These are phyloP conservation scores for Cinclus mexicanus DNA, from an alignment of 2,113 vertebrate species.

Conservation along the genomic window DNA sequence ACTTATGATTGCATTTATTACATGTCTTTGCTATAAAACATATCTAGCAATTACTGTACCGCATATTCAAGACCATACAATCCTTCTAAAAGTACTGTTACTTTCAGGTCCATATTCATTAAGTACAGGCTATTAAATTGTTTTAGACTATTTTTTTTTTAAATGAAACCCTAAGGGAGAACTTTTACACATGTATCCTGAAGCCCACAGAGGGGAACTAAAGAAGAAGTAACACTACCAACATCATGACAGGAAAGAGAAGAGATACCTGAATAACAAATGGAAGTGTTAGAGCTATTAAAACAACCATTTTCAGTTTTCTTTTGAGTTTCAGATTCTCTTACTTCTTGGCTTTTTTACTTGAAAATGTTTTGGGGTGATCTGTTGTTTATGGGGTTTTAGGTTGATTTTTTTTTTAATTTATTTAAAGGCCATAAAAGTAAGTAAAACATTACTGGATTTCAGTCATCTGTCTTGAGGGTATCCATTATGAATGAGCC, in stretches of 20 bases:
- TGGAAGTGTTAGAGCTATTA: background rate
- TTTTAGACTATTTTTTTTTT: background rate
- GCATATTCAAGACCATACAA: background rate
- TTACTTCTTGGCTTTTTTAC: background rate
- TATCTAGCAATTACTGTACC: background rate
- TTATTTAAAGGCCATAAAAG: background rate
- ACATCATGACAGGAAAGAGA: background rate
- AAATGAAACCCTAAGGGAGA: background rate
- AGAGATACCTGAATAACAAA: background rate
- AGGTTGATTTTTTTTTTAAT: background rate
- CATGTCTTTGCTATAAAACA: background rate
- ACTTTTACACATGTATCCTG: background rate
- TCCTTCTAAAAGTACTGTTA: background rate
- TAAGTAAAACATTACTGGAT: background rate
- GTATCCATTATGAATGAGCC: background rate
- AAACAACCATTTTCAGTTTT: accelerated
- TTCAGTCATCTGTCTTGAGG: background rate
- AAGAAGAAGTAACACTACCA: background rate
- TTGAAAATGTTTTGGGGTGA: background rate
- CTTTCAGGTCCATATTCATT: background rate
- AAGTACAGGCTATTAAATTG: background rate
- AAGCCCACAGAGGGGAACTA: background rate
- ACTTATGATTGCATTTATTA: background rate
- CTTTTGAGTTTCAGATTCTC: background rate
- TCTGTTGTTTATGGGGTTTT: background rate